These are phyloP conservation scores for Neotoma lepida DNA, from an alignment of 2,113 vertebrate genomes.

Conservation along the genomic window DNA sequence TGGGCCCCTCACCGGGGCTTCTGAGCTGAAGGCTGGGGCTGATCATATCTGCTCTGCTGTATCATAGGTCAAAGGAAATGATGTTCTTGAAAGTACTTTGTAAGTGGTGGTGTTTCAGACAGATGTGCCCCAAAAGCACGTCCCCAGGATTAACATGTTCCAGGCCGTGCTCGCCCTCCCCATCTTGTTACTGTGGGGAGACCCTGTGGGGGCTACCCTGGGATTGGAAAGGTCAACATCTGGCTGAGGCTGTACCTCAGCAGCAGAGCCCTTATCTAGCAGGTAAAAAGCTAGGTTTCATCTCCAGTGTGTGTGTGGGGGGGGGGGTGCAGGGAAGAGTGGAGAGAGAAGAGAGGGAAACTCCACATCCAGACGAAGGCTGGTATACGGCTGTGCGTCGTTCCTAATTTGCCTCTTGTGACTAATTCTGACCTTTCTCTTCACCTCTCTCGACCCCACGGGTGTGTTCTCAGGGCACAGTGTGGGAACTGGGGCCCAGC, in stretches of 20 bases:
- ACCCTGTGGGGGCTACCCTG: not conserved
- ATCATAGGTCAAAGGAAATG: not conserved
- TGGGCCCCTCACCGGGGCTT: fast-evolving
- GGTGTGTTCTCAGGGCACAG: slow-evolving; percentile 51
- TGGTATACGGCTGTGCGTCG: not conserved
- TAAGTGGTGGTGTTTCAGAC: not conserved
- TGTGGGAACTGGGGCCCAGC: slow-evolving; percentile 52
- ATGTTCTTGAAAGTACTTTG: not conserved
- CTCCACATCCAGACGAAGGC: not conserved
- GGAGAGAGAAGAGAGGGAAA: not conserved
- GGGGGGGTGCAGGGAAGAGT: no score
- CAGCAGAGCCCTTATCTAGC: not conserved
- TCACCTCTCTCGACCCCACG: not conserved
- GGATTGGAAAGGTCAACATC: slow-evolving; percentile 5
- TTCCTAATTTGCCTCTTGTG: slow-evolving; percentile 49
- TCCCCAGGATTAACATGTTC: not conserved
- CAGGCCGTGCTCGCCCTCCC: no score
- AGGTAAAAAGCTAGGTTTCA: not conserved
- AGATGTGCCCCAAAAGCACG: not conserved
- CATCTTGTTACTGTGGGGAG: fast-evolving
- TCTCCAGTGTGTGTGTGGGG: not conserved
- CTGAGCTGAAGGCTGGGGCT: not conserved
- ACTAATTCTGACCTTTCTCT: slow-evolving; percentile 72
- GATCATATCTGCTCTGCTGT: not conserved
- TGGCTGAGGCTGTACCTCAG: not conserved